Conservation (phyloP, 2,113 vertebrate genomes). For the Cinclus mexicanus region DNA sequence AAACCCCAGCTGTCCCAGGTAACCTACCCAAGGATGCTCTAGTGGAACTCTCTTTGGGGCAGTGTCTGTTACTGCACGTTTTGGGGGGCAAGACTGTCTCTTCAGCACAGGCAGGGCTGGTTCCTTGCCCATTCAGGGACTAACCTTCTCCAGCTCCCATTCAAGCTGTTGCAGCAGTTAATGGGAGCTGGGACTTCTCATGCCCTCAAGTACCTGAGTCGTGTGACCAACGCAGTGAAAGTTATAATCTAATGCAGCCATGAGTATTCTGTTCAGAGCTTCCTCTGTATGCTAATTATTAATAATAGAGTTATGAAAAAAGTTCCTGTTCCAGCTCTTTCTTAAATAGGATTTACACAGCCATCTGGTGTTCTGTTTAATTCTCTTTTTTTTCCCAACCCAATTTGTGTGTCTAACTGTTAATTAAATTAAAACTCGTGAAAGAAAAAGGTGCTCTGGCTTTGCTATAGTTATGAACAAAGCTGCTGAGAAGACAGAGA, state of each 20-base stretch:
- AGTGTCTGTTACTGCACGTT: accelerated
- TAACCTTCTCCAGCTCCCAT: background rate
- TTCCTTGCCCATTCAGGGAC: background rate
- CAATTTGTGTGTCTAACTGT: constrained; percentile 43
- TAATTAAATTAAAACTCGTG: constrained; percentile 32
- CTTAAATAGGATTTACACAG: constrained; percentile 75
- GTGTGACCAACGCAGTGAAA: constrained; percentile 21
- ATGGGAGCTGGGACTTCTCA: background rate
- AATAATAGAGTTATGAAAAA: constrained; percentile 71
- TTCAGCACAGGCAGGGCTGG: background rate
- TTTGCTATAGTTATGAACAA: background rate
- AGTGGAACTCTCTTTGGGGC: too few species aligned
- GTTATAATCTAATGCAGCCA: constrained; percentile 60
- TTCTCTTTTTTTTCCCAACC: constrained; percentile 22
- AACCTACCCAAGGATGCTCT: background rate
- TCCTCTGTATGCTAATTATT: constrained; percentile 77
- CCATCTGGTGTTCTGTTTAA: constrained; percentile 74
- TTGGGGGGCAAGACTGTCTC: background rate
- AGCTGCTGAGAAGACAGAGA: background rate
- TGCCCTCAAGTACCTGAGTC: background rate
- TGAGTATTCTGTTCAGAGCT: constrained; percentile 57
- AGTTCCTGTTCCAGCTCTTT: constrained; percentile 69
- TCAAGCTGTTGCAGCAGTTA: background rate
- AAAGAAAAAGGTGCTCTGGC: constrained; percentile 4
- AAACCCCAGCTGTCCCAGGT: background rate